These are phyloP conservation scores for Euthynnus affinis DNA, from an alignment of 2,797 vertebrate genomes.

Conservation along the genomic window DNA sequence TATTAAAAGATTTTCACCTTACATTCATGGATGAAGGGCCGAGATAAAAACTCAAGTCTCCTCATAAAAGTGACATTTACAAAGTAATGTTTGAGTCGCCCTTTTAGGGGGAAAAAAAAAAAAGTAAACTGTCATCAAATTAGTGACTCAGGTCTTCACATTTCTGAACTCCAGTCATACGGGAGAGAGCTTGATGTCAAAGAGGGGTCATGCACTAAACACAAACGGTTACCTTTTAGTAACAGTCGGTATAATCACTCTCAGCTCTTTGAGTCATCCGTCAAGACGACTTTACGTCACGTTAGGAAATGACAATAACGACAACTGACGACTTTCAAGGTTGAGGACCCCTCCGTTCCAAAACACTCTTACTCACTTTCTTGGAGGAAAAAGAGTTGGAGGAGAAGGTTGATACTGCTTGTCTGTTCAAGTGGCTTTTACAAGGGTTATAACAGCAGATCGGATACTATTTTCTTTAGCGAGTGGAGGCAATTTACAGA, in stretches of 20 bases:
- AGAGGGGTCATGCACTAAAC: background rate
- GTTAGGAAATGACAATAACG: background rate
- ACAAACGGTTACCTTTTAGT: background rate
- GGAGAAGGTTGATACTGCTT: background rate
- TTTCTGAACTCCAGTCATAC: background rate
- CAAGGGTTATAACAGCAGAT: too few relatives aligned
- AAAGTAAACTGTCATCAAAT: slow-evolving; percentile 33
- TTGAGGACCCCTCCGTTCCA: background rate
- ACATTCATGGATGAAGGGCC: background rate
- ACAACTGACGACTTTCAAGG: background rate
- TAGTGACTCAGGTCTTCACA: background rate
- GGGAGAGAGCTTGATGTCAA: background rate
- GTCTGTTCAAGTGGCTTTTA: too few relatives aligned
- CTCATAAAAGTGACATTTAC: background rate
- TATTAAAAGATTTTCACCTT: slow-evolving; percentile 13
- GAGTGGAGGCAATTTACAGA: too few relatives aligned
- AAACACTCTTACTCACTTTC: background rate
- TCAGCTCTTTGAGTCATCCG: background rate
- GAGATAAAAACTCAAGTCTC: slow-evolving; percentile 15
- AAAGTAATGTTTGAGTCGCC: background rate
- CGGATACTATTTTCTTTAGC: too few relatives aligned
- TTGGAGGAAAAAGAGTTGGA: background rate
- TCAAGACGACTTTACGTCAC: background rate
- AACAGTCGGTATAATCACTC: background rate
- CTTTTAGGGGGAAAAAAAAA: too few relatives aligned